Percentiles rank a stretch among this genome's conserved stretches.
Evolutionary conservation across 2,113 vertebrate species (phyloP).

Genomic region (Zeus faber): DNA sequence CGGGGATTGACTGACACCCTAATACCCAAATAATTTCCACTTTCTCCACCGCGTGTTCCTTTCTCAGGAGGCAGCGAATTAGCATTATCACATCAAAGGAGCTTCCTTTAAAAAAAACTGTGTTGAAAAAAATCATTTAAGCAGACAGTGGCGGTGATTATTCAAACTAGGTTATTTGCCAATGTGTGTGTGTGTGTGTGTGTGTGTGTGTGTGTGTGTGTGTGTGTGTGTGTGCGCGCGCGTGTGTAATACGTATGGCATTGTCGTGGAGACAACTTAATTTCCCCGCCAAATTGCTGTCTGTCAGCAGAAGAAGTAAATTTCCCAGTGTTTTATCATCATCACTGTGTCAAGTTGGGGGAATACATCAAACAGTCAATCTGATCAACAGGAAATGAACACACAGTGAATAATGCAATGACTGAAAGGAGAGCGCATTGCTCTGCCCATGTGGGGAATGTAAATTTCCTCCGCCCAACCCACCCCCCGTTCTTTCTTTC

Average conservation of each 20-base stretch:
- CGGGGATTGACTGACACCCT: constrained; percentile 89
- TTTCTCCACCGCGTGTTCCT: constrained; percentile 78
- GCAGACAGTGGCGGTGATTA: constrained; percentile 94
- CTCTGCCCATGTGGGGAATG: constrained; percentile 69
- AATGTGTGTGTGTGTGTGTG: constrained; percentile 80
- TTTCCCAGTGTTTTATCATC: constrained; percentile 90
- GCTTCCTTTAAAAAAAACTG: constrained; percentile 87
- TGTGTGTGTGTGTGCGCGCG: constrained; percentile 80
- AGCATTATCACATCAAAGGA: constrained; percentile 96
- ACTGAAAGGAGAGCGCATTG: constrained; percentile 71
- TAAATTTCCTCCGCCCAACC: constrained; percentile 60
- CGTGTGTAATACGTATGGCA: constrained; percentile 82
- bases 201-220: constrained; percentile 79
- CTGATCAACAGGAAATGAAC: constrained; percentile 89
- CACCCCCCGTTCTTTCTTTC: too few relatives aligned
- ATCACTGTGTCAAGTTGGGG: constrained; percentile 81
- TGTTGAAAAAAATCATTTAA: constrained; percentile 92
- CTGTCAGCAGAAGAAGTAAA: constrained; percentile 92
- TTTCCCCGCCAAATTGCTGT: constrained; percentile 91
- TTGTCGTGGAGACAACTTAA: constrained; percentile 88
- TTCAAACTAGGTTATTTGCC: constrained; percentile 94
- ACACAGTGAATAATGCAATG: constrained; percentile 71
- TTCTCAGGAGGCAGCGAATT: constrained; percentile 86
- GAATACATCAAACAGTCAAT: constrained; percentile 82
- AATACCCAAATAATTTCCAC: constrained; percentile 96